Conservation (phyloP, 2,113 vertebrate genomes). For the Marcusenius ussheri region DNA sequence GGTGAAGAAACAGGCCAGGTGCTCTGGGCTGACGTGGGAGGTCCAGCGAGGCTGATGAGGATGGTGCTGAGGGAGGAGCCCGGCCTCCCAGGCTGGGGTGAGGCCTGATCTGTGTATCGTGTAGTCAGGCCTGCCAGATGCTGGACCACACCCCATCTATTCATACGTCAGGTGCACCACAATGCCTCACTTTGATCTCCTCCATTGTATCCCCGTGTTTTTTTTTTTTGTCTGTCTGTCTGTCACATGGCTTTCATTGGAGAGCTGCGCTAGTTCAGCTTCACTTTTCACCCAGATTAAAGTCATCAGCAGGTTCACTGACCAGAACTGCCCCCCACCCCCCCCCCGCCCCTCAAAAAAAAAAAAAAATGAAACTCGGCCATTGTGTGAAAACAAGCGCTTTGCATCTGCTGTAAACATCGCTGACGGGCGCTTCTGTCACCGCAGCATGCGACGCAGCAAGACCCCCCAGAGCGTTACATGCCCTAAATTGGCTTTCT, state of each 20-base stretch:
- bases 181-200: neutral
- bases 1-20: neutral
- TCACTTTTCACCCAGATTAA: neutral
- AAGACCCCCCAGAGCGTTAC: neutral
- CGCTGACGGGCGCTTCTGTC: neutral
- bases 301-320: neutral
- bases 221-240: neutral
- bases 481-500: neutral
- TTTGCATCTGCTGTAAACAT: neutral
- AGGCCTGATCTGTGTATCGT: neutral
- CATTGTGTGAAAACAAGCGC: neutral
- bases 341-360: neutral
- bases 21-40: neutral
- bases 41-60: neutral
- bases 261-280: neutral
- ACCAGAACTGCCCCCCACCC: neutral
- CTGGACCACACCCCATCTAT: neutral
- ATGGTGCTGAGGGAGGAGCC: neutral
- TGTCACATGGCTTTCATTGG: neutral
- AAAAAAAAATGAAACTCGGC: neutral
- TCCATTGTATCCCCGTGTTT: neutral
- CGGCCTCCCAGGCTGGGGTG: neutral
- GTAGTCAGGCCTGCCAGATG: neutral
- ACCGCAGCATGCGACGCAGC: neutral
- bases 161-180: neutral